Percentiles rank a stretch among this genome's conserved stretches.
Conservation (phyloP, 2,113 vertebrate genomes). For the Fulica atra region DNA sequence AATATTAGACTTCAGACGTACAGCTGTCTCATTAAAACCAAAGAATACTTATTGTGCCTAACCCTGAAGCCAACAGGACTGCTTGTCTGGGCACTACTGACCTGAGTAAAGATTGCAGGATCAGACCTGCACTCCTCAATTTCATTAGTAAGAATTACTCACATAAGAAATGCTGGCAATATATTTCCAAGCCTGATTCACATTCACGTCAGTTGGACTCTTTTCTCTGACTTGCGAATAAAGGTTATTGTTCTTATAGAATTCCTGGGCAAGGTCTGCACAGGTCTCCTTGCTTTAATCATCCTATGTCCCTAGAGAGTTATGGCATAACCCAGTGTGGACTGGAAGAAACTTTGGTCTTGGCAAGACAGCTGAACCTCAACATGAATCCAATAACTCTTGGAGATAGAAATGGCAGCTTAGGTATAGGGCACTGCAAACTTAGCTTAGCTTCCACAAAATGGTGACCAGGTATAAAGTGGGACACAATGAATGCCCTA, state of each 20-base stretch:
- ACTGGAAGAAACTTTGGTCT: background rate
- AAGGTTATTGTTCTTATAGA: constrained; percentile 9
- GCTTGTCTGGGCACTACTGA: constrained; percentile 47
- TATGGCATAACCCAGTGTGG: background rate
- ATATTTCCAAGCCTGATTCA: constrained; percentile 54
- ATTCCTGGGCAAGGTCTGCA: background rate
- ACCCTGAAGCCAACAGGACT: constrained; percentile 32
- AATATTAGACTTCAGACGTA: constrained; percentile 10
- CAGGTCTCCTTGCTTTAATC: constrained; percentile 5
- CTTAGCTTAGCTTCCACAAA: background rate
- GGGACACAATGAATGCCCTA: background rate
- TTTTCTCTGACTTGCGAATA: constrained; percentile 22
- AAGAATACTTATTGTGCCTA: background rate
- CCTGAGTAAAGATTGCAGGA: constrained; percentile 55
- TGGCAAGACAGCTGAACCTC: background rate
- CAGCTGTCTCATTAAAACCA: constrained; percentile 26
- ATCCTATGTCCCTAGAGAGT: background rate
- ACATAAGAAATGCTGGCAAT: constrained; percentile 30
- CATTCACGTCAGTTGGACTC: constrained; percentile 12
- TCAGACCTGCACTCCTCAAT: constrained; percentile 41
- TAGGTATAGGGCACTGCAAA: background rate
- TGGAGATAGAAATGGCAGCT: background rate
- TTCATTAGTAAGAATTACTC: constrained; percentile 60
- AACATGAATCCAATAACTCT: background rate
- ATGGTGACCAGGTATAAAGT: background rate